Percentiles rank a stretch among this genome's conserved stretches.
Evolutionary conservation across 2,888 invertebrate genomes (phyloP).

Genomic region (Chrysolina americana): DNA sequence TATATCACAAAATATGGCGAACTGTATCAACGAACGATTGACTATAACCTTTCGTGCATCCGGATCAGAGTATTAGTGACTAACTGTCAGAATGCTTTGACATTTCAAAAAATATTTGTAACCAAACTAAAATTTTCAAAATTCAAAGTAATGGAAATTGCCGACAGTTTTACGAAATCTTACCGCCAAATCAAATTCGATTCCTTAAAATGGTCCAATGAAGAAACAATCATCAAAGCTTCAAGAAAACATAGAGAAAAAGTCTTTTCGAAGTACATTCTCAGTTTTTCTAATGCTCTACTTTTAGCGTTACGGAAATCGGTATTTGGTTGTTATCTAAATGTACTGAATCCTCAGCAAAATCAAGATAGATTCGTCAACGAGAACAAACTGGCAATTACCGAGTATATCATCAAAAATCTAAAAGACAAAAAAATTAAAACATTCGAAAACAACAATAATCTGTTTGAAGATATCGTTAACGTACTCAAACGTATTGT

Average conservation of each 20-base stretch:
- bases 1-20: too few relatives aligned
- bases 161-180: slow-evolving; percentile 11
- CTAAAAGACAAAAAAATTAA: slow-evolving; percentile 49
- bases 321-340: slow-evolving; percentile 61
- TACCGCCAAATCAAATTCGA: slow-evolving; percentile 32
- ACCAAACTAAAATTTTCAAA: background rate
- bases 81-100: background rate
- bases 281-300: slow-evolving; percentile 42
- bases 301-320: slow-evolving; percentile 49
- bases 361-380: slow-evolving; percentile 56
- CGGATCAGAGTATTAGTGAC: too few relatives aligned
- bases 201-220: slow-evolving; percentile 41
- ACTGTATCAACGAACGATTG: too few relatives aligned
- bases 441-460: slow-evolving; percentile 55
- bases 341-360: slow-evolving; percentile 58
- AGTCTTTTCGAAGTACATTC: slow-evolving; percentile 32
- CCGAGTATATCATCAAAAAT: slow-evolving; percentile 54
- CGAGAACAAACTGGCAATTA: slow-evolving; percentile 59
- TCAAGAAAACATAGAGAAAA: slow-evolving; percentile 33
- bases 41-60: too few relatives aligned
- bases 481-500: slow-evolving; percentile 57
- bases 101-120: background rate
- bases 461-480: slow-evolving; percentile 54
- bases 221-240: slow-evolving; percentile 39
- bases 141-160: slow-evolving; percentile 34